Conservation (phyloP, 2,888 invertebrate genomes). For the Nudaria mundana region DNA sequence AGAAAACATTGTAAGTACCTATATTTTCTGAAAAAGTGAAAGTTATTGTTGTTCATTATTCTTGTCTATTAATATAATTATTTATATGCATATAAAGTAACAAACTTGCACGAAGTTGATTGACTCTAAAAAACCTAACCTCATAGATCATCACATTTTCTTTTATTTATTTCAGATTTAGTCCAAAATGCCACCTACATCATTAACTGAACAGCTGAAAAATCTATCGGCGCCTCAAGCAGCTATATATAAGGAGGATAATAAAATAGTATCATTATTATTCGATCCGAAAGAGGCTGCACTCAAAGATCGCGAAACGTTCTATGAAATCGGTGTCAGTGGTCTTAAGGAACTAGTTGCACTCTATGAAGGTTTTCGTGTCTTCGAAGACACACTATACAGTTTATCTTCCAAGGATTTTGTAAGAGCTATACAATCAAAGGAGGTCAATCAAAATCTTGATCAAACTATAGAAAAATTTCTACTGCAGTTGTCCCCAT, state of each 20-base stretch:
- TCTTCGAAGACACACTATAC: slow-evolving; percentile 89
- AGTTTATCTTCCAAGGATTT: slow-evolving; percentile 87
- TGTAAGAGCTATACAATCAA: slow-evolving; percentile 89
- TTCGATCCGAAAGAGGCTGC: slow-evolving; percentile 96
- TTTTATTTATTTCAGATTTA: slow-evolving; percentile 5
- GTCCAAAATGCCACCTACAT: slow-evolving; percentile 78
- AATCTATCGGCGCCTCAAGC: slow-evolving; percentile 90
- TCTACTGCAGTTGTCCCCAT: slow-evolving; percentile 91
- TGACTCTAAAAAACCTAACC: too few species aligned
- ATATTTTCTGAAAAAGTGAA: too few species aligned
- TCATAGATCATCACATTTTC: too few species aligned
- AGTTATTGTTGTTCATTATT: too few species aligned
- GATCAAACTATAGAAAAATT: slow-evolving; percentile 89
- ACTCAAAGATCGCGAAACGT: slow-evolving; percentile 89
- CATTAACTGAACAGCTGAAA: slow-evolving; percentile 89
- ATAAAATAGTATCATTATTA: slow-evolving; percentile 89
- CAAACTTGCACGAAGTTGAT: too few species aligned
- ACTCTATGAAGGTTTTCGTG: slow-evolving; percentile 86
- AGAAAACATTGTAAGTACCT: too few species aligned
- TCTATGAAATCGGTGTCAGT: slow-evolving; percentile 92
- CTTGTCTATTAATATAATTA: too few species aligned
- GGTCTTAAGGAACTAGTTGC: slow-evolving; percentile 92
- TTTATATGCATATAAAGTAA: too few species aligned
- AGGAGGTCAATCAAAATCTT: slow-evolving; percentile 88
- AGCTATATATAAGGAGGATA: slow-evolving; percentile 83